Evolutionary conservation across 2,113 vertebrate species (phyloP).

Genomic region (Eulemur rufifrons): DNA sequence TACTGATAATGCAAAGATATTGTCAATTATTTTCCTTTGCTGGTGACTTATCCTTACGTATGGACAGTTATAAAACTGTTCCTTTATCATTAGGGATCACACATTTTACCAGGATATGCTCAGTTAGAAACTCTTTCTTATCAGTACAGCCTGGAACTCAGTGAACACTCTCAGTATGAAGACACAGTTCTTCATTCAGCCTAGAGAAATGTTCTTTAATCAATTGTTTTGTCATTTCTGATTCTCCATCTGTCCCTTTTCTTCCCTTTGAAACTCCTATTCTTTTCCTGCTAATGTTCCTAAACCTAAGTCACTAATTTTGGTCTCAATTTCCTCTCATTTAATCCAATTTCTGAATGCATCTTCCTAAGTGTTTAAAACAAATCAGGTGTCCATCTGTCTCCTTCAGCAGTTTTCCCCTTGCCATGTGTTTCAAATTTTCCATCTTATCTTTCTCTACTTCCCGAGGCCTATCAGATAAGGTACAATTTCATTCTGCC

Average conservation of each 20-base stretch:
- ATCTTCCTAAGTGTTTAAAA: not conserved
- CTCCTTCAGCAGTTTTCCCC: not conserved
- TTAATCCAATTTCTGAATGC: not conserved
- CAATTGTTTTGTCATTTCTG: not conserved
- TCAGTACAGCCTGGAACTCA: not conserved
- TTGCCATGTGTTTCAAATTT: not conserved
- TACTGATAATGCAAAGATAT: not conserved
- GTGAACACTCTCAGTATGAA: not conserved
- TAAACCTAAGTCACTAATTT: constrained; percentile 16
- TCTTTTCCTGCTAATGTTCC: constrained; percentile 11
- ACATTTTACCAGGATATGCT: not conserved
- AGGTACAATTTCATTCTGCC: not conserved
- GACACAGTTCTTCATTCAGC: not conserved
- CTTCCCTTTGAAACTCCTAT: not conserved
- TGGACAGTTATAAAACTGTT: not conserved
- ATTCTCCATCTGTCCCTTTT: not conserved
- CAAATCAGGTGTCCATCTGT: constrained; percentile 35
- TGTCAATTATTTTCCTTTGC: not conserved
- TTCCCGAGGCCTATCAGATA: not conserved
- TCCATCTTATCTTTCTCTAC: not conserved
- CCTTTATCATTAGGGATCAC: not conserved
- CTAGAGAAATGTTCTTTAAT: not conserved
- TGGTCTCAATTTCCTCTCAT: constrained; percentile 29
- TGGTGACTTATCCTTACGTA: not conserved
- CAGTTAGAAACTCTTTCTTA: not conserved